These are phyloP conservation scores for Paramuricea clavata DNA, from an alignment of 92 coral and sea anemone genomes.

Conservation along the genomic window DNA sequence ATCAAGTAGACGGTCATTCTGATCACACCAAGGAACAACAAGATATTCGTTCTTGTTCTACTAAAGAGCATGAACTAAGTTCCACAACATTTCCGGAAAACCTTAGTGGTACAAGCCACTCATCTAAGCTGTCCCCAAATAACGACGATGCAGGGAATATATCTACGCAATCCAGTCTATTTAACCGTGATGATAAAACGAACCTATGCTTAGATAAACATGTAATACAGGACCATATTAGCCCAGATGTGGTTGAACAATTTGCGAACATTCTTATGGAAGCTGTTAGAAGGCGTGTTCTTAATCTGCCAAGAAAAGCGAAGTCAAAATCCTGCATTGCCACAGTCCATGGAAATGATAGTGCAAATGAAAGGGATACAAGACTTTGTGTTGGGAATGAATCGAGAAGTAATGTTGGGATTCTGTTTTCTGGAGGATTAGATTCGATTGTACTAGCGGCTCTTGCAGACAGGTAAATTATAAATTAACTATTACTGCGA, in stretches of 20 bases:
- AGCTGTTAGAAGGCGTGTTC: conserved; percentile 87
- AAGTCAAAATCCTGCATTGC: background rate
- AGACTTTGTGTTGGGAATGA: background rate
- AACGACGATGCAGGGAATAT: background rate
- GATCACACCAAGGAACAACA: background rate
- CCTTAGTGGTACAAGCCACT: background rate
- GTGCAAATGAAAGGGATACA: background rate
- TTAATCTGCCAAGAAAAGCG: conserved; percentile 76
- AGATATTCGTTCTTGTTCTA: background rate
- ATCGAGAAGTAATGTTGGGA: conserved; percentile 72
- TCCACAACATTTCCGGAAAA: background rate
- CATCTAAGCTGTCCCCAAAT: background rate
- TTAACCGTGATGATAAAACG: background rate
- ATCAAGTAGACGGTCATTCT: background rate
- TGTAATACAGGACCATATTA: background rate
- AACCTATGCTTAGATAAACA: background rate
- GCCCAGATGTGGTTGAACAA: conserved; percentile 5
- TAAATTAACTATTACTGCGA: no score
- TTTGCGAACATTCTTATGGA: conserved; percentile 76
- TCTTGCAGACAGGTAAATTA: conserved; percentile 91
- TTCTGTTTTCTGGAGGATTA: conserved; percentile 95
- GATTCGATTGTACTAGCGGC: conserved; percentile 95
- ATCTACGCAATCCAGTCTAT: background rate
- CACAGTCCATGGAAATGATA: background rate
- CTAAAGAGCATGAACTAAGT: background rate